Conservation (phyloP, 2,888 invertebrate species). For the Drosophila ustulata region DNA sequence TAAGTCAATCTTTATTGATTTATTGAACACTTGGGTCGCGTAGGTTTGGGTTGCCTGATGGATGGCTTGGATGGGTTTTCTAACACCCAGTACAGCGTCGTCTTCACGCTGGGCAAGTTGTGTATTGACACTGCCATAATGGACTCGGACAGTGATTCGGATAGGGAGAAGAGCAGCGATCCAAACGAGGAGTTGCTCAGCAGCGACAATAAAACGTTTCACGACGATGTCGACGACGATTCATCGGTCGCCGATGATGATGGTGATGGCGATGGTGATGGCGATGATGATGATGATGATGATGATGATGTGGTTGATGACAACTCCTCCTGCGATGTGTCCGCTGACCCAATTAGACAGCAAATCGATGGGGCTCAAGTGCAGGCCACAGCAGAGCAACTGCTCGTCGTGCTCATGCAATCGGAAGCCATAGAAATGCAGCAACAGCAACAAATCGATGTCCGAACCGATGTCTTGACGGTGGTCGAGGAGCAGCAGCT, state of each 20-base stretch:
- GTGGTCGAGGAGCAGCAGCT: background rate
- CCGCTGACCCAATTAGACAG: constrained; percentile 25
- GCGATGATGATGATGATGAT: constrained; percentile 4
- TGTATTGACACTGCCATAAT: background rate
- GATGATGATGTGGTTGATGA: constrained; percentile 11
- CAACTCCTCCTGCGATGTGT: constrained; percentile 14
- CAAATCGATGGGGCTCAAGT: constrained; percentile 37
- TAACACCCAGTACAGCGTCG: constrained; percentile 27
- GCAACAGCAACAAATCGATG: constrained; percentile 51
- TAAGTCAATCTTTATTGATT: constrained; percentile 74
- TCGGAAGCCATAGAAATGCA: constrained; percentile 60
- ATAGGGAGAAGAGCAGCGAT: constrained; percentile 72
- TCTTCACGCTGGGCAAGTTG: constrained; percentile 34
- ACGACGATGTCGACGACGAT: constrained; percentile 62
- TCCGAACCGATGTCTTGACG: background rate
- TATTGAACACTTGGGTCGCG: constrained; percentile 43
- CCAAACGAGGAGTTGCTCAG: constrained; percentile 70
- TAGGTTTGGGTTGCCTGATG: background rate
- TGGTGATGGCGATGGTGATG: constrained; percentile 6
- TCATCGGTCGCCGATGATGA: constrained; percentile 33
- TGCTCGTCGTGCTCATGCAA: constrained; percentile 40
- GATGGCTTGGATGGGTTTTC: constrained; percentile 10
- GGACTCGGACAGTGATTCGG: constrained; percentile 59
- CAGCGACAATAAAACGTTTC: constrained; percentile 68
- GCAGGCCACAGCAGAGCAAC: constrained; percentile 23